A percentile compares a stretch with the other conserved stretches of the same genome.
Evolutionary conservation across 2,113 vertebrate genomes (phyloP).

Genomic region (Scopus umbretta): DNA sequence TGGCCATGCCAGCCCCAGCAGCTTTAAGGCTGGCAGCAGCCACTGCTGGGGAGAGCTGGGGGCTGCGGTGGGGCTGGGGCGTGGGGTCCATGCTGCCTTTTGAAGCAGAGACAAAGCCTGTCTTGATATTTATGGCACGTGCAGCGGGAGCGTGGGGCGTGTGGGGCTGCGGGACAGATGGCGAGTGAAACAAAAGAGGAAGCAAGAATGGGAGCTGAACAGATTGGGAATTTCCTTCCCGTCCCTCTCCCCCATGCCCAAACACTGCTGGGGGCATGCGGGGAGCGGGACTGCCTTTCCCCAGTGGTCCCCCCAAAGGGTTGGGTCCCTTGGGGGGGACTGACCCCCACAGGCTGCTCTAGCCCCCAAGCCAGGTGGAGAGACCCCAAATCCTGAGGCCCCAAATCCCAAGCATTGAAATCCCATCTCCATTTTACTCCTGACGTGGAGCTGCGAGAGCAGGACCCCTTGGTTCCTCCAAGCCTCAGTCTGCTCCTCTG

Average conservation of each 20-base stretch:
- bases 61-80: not conserved
- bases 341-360: not conserved
- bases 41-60: not conserved
- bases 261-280: not conserved
- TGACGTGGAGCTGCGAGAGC: not conserved
- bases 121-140: slow-evolving; percentile 40
- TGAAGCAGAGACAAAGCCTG: slow-evolving; percentile 23
- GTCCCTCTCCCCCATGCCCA: fast-evolving
- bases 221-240: slow-evolving; percentile 22
- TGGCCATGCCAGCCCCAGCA: not conserved
- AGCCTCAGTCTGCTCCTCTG: not conserved
- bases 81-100: not conserved
- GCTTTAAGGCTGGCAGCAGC: not conserved
- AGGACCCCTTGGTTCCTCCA: not conserved
- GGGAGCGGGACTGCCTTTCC: not conserved
- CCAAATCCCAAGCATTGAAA: not conserved
- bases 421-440: not conserved
- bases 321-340: not conserved
- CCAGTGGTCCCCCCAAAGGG: fast-evolving
- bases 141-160: not conserved
- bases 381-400: not conserved
- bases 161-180: slow-evolving; percentile 51
- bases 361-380: no score
- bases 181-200: slow-evolving; percentile 46
- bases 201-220: slow-evolving; percentile 19